These are phyloP conservation scores for Sminthurides bifidus DNA, from an alignment of 1,140 invertebrate species.

Conservation along the genomic window DNA sequence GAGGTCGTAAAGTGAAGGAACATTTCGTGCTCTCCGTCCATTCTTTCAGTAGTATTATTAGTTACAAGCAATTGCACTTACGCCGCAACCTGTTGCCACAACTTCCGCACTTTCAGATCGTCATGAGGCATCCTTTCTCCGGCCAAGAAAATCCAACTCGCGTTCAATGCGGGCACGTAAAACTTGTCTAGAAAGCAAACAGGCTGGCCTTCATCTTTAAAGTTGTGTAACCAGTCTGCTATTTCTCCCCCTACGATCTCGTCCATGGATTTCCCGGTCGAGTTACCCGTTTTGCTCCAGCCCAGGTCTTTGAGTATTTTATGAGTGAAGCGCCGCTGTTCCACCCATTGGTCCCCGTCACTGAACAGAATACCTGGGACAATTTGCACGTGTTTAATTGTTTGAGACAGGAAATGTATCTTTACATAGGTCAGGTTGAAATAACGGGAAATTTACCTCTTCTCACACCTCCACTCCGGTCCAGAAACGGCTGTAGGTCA, in stretches of 20 bases:
- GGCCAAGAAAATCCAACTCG: constrained; percentile 3
- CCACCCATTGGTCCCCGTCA: constrained; percentile 17
- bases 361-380: constrained; percentile 16
- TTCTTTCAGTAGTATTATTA: no score
- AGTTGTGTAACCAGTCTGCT: background rate
- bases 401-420: no score
- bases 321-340: constrained; percentile 22
- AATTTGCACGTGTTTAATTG: no score
- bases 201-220: constrained; percentile 2
- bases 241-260: background rate
- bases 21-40: no score
- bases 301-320: constrained; percentile 14
- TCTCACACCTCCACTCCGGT: constrained; percentile 12
- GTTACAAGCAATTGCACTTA: no score
- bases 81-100: background rate
- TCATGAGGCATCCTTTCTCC: background rate
- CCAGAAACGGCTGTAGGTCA: constrained; percentile 9
- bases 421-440: background rate
- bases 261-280: background rate
- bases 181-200: constrained; percentile 1
- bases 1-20: no score
- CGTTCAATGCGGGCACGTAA: background rate
- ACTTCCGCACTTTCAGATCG: background rate
- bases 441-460: constrained; percentile 3
- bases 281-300: constrained; percentile 2